Conservation (phyloP, 2,113 vertebrate species). For the Paedocypris sp. region DNA sequence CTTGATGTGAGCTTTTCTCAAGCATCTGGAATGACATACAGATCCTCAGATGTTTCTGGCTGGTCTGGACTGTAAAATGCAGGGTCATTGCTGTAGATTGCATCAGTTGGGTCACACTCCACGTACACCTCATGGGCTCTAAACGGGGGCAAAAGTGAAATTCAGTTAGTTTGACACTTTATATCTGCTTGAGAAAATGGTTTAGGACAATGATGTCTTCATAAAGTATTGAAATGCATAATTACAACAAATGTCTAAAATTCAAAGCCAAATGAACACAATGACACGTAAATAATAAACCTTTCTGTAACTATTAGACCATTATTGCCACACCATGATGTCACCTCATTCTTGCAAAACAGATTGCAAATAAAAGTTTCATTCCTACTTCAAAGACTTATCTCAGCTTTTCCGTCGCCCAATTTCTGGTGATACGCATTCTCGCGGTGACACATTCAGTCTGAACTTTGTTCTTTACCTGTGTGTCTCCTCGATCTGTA, state of each 20-base stretch:
- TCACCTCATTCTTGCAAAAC: conserved; percentile 2
- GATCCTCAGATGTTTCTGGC: conserved; percentile 34
- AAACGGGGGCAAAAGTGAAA: background rate
- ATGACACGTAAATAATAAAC: conserved; percentile 2
- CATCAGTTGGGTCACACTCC: conserved; percentile 49
- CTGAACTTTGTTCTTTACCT: conserved; percentile 28
- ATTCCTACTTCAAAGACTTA: background rate
- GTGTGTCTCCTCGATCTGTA: background rate
- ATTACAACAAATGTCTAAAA: too few species aligned
- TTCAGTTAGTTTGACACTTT: too few species aligned
- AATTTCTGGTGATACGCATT: background rate
- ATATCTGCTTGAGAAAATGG: too few species aligned
- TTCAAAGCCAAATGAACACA: too few species aligned
- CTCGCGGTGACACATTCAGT: background rate
- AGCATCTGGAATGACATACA: conserved; percentile 53
- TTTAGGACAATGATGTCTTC: too few species aligned
- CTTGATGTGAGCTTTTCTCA: background rate
- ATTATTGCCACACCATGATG: background rate
- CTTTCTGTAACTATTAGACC: background rate
- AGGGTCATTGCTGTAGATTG: conserved; percentile 58
- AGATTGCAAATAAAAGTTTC: background rate
- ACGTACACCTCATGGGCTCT: conserved; percentile 43
- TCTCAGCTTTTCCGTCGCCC: background rate
- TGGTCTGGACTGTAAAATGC: conserved; percentile 14
- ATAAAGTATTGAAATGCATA: too few species aligned